A percentile compares a stretch with the other conserved stretches of the same genome.
Evolutionary conservation across 1,140 invertebrate genomes (phyloP).

Genomic region (Nasonia vitripennis): DNA sequence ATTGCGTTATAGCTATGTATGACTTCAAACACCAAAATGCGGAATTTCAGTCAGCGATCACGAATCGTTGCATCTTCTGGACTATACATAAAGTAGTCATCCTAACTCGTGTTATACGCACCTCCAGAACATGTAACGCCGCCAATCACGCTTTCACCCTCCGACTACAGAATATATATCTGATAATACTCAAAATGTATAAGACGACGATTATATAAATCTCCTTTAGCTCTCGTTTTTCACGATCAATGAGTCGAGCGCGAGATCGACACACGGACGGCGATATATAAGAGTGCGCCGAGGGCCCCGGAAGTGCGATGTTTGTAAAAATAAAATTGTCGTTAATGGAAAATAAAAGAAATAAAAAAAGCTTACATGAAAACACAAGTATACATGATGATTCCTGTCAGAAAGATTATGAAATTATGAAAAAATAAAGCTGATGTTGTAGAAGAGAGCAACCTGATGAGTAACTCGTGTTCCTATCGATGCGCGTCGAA

Average conservation of each 20-base stretch:
- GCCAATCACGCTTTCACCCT: slow-evolving; percentile 40
- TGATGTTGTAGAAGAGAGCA: slow-evolving; percentile 36
- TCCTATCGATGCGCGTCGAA: slow-evolving; percentile 48
- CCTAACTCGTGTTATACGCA: not conserved
- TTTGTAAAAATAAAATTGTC: slow-evolving; percentile 47
- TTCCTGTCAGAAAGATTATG: not conserved
- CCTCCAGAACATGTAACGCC: slow-evolving; percentile 31
- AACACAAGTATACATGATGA: slow-evolving; percentile 22
- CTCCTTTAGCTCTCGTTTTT: slow-evolving; percentile 29
- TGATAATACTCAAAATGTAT: slow-evolving; percentile 52
- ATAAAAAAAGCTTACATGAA: slow-evolving; percentile 21
- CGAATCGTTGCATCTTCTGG: not conserved
- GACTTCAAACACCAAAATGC: slow-evolving; percentile 17
- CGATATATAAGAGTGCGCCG: slow-evolving; percentile 45
- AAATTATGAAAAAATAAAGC: not conserved
- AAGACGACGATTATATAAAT: slow-evolving; percentile 29
- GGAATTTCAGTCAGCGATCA: slow-evolving; percentile 15
- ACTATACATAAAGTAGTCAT: not conserved
- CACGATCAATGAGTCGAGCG: not conserved
- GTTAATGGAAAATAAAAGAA: slow-evolving; percentile 41
- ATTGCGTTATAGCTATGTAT: not conserved
- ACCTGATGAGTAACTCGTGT: slow-evolving; percentile 36
- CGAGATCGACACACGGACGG: not conserved
- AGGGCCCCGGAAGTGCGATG: slow-evolving; percentile 51
- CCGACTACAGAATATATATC: slow-evolving; percentile 28